phyloP scores from a whole-genome alignment of 2,797 vertebrate species.

The Pogoniulus pusillus region DNA sequence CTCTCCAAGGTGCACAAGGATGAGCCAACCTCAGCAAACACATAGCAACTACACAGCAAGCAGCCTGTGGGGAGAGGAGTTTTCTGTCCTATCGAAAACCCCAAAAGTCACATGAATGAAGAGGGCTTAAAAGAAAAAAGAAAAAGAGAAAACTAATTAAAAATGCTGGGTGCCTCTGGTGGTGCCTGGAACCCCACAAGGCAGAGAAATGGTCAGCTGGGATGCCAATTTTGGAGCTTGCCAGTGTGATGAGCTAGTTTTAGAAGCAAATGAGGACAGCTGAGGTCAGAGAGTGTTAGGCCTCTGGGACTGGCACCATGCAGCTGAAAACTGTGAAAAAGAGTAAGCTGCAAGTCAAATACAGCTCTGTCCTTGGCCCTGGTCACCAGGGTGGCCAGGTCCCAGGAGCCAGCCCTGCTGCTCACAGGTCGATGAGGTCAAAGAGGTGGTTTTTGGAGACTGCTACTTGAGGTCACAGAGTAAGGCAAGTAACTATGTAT shows the following conservation, averaged over 20 bases:
- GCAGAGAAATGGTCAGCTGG: background rate
- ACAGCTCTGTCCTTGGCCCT: background rate
- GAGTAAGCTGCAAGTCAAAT: background rate
- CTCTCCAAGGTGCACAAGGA: background rate
- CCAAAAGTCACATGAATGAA: background rate
- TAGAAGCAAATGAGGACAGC: constrained; percentile 48
- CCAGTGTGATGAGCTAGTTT: constrained; percentile 16
- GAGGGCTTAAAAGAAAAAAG: background rate
- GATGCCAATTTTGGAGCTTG: background rate
- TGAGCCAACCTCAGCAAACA: background rate
- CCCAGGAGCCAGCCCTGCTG: background rate
- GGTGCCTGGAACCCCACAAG: background rate
- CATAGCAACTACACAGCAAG: background rate
- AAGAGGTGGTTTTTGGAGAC: background rate
- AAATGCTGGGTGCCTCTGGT: background rate
- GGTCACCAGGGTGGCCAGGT: background rate
- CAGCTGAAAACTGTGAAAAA: background rate
- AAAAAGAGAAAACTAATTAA: constrained; percentile 49
- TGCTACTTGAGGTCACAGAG: background rate
- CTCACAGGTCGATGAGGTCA: background rate
- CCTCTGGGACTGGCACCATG: background rate
- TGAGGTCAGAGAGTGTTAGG: background rate
- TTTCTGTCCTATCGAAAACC: background rate
- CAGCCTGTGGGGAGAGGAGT: background rate
- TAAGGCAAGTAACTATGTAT: background rate